A percentile compares a stretch with the other conserved stretches of the same genome.
Evolutionary conservation across 2,113 vertebrate genomes (phyloP).

Genomic region (Menidia beryllina): DNA sequence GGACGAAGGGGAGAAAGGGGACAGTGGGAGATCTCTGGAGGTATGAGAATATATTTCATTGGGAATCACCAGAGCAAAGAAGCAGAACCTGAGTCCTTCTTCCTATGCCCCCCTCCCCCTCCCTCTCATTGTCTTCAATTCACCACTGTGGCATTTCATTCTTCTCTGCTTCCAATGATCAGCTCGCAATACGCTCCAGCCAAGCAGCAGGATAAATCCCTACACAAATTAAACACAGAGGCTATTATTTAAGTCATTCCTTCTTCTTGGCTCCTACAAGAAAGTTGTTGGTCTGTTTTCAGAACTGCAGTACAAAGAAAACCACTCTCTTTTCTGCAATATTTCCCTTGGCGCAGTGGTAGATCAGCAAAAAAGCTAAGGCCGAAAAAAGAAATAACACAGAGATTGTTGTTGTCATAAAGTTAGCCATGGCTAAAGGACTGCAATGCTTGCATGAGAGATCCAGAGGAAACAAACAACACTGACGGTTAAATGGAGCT

Average conservation of each 20-base stretch:
- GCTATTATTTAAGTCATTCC: constrained; percentile 67
- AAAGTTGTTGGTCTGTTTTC: constrained; percentile 52
- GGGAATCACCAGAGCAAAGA: constrained; percentile 64
- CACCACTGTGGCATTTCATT: constrained; percentile 34
- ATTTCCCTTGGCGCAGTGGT: constrained; percentile 39
- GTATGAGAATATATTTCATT: constrained; percentile 74
- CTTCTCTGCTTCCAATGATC: constrained; percentile 49
- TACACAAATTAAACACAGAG: constrained; percentile 69
- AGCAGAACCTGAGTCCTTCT: constrained; percentile 50
- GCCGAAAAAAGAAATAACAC: constrained; percentile 3
- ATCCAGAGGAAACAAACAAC: constrained; percentile 30
- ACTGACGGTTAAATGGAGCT: constrained; percentile 56
- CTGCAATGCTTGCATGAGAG: constrained; percentile 5
- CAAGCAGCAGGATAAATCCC: constrained; percentile 64
- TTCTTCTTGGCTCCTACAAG: constrained; percentile 48
- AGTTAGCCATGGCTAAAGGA: constrained; percentile 14
- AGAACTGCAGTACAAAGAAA: constrained; percentile 63
- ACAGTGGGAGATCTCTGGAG: constrained; percentile 69
- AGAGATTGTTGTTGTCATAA: constrained; percentile 36
- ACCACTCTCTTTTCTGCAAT: constrained; percentile 33
- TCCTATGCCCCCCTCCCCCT: constrained; percentile 13
- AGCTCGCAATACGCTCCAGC: constrained; percentile 33
- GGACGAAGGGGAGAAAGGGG: constrained; percentile 48
- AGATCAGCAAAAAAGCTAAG: constrained; percentile 48
- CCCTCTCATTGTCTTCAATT: constrained; percentile 56